Conservation (phyloP, 2,113 vertebrate genomes). For the Pantherophis guttatus region DNA sequence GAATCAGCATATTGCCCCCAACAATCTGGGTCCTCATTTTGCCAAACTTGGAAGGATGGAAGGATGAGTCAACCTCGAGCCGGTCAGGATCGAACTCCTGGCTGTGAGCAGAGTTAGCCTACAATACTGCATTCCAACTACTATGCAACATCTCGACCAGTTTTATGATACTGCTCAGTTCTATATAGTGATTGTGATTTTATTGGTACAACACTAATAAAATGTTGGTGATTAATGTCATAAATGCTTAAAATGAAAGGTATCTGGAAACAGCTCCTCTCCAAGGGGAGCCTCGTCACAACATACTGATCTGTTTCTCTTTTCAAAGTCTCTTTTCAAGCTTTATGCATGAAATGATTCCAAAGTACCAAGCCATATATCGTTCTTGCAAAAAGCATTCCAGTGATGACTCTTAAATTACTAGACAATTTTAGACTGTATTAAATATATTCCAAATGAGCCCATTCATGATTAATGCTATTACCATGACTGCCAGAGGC, state of each 20-base stretch:
- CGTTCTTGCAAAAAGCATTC: constrained; percentile 28
- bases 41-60: background rate
- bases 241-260: background rate
- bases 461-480: constrained; percentile 55
- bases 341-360: constrained; percentile 13
- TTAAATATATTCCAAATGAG: constrained; percentile 31
- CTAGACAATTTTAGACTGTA: constrained; percentile 20
- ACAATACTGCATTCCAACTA: background rate
- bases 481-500: constrained; percentile 51
- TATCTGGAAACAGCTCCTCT: background rate
- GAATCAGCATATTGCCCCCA: background rate
- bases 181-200: background rate
- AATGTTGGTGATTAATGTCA: background rate
- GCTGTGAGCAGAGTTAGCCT: background rate
- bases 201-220: background rate
- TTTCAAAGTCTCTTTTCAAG: background rate
- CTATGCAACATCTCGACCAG: background rate
- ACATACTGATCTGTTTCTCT: background rate
- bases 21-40: background rate
- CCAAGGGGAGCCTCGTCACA: background rate
- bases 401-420: constrained; percentile 22
- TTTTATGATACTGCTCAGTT: background rate
- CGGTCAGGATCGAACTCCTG: background rate
- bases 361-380: background rate
- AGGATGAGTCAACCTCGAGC: background rate